phyloP scores from a whole-genome alignment of 2,113 vertebrate genomes.

The Danionella cerebrum region DNA sequence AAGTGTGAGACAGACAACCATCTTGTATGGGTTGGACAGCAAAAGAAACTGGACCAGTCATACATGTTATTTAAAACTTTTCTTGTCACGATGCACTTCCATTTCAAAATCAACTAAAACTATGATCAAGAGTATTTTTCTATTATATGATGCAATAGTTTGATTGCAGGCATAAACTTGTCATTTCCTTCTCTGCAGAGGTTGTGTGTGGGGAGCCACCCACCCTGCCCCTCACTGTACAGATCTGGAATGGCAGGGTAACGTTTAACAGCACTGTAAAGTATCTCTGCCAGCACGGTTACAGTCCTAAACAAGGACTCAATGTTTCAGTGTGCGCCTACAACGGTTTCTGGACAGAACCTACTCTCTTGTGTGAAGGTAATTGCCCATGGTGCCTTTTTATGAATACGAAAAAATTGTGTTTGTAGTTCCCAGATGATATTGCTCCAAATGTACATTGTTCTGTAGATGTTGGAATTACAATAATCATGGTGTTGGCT shows the following conservation, averaged over 20 bases:
- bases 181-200: slow-evolving; percentile 27
- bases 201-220: slow-evolving; percentile 49
- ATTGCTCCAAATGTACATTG: too few relatives aligned
- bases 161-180: neutral
- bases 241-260: slow-evolving; percentile 63
- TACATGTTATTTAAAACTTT: too few relatives aligned
- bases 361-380: slow-evolving; percentile 65
- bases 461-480: too few relatives aligned
- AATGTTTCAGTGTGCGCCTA: slow-evolving; percentile 56
- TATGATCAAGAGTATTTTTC: neutral
- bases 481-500: too few relatives aligned
- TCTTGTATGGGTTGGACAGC: too few relatives aligned
- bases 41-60: too few relatives aligned
- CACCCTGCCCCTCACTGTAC: slow-evolving; percentile 55
- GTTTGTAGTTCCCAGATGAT: too few relatives aligned
- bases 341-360: slow-evolving; percentile 63
- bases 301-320: slow-evolving; percentile 43
- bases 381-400: slow-evolving; percentile 21
- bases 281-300: slow-evolving; percentile 60
- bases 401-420: too few relatives aligned
- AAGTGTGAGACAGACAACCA: too few relatives aligned
- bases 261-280: slow-evolving; percentile 56
- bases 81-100: neutral
- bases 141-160: neutral
- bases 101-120: too few relatives aligned